phyloP scores from a whole-genome alignment of 2,888 invertebrate species.

The Lasius platythorax region DNA sequence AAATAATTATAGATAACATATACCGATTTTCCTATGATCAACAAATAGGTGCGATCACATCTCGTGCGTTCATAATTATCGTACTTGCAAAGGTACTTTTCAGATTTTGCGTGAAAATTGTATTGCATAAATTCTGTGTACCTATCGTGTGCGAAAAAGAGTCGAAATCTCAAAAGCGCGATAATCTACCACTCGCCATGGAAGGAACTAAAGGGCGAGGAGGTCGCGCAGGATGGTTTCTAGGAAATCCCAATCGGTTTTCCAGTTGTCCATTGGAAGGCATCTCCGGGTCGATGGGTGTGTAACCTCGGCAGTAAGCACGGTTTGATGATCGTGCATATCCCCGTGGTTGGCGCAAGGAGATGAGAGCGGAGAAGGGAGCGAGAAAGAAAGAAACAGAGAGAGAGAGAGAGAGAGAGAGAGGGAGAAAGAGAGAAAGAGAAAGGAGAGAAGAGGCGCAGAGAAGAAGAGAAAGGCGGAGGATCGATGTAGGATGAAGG shows the following conservation, averaged over 20 bases:
- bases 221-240: slow-evolving; percentile 50
- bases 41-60: not conserved
- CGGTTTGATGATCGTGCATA: slow-evolving; percentile 79
- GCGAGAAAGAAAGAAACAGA: not conserved
- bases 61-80: not conserved
- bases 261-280: slow-evolving; percentile 73
- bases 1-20: not conserved
- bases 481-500: slow-evolving; percentile 49
- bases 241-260: slow-evolving; percentile 70
- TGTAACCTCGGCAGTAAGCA: slow-evolving; percentile 79
- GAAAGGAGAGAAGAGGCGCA: slow-evolving; percentile 22
- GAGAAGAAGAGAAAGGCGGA: slow-evolving; percentile 50
- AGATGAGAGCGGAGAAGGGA: slow-evolving; percentile 56
- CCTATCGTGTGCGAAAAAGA: not conserved
- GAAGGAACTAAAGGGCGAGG: slow-evolving; percentile 13
- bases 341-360: slow-evolving; percentile 73
- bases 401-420: slow-evolving; percentile 49
- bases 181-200: not conserved
- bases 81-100: not conserved
- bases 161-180: slow-evolving; percentile 17
- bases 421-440: slow-evolving; percentile 13
- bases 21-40: not conserved
- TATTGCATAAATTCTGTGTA: not conserved
- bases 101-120: no score
- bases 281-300: slow-evolving; percentile 79